Evolutionary conservation across 2,113 vertebrate species (phyloP), one percentile per base, ranked within the genome.

Genomic region (Apistogramma diplotaenia): DNA sequence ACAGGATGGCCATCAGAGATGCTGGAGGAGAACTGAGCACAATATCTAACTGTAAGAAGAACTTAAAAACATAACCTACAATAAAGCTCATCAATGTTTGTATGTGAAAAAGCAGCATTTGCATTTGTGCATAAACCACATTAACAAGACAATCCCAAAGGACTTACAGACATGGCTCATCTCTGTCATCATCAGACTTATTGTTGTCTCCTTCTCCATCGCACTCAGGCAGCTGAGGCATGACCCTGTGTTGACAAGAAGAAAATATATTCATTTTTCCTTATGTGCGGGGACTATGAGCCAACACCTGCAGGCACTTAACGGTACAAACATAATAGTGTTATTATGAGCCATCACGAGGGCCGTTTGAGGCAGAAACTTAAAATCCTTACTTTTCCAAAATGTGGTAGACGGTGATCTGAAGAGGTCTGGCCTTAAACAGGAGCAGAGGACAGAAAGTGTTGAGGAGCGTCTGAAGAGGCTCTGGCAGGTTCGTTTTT

Each of bases 161-260:
- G 5, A 93, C 97, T 95, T 88, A 99, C 98, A 99, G 90, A 76
- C 95, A 95, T 3, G 93, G 95, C 83, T 99, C 98, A 76, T 99
- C 97, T 70, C 96, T 93, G 82, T 98, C 97, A 0, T 98, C 97
- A 13, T 96, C 95, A 0, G 96, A 95, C 29, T 95, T 97, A 86
- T 76, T 89, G 73, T 89, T 96, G 61, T 97, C 96, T 91, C 96
- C 95, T 86, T 97, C 97, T 0, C 96, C 93, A 88, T 99, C 98
- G 92, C 96, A 98, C 35, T 96, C 95, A 3, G 98, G 98, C 76
- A 99, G 92, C 77, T 97, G 96, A 78, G 96, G 95, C 97, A 99
- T 99, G 83, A 99, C 92, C 90, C 98, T 99, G 79, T 13, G 70
- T 29, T 15, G 16, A 75, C 15, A 79, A 62, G 2, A 79, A 78